Base-by-base conservation (phyloP, 92 coral and sea anemone species). In the Zoanthus solanderi region DNA sequence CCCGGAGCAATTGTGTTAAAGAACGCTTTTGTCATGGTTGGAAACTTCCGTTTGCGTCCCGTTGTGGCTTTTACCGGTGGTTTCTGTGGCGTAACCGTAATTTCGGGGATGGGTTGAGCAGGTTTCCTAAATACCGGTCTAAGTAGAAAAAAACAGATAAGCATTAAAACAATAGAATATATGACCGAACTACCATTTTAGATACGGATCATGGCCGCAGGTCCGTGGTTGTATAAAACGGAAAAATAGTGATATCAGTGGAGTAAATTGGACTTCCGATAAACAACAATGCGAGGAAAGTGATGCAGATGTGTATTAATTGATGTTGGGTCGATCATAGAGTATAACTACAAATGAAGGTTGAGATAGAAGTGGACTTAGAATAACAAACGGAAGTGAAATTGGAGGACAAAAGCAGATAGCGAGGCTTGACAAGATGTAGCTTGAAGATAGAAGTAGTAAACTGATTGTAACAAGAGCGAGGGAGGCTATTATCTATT, bases 1-100 rank as follows among this genome's bases (percentile, higher is more conserved):
- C 96, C 96, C 18, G 98, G 98, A 45, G 93, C 96, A 28, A 95
- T 94, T 31, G 98, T 89, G 72, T 91, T 93, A 73, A 93, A 90
- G 71, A 95, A 89, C 14, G 98, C 96, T 83, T 78, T 93, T 28
- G 93, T 87, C 68, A 94, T 78, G 42, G 92, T 78, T 23, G 85
- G 88, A 12, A 90, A 86, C 68, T 84, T 8, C 1, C 45, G n/a
- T 84, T 90, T 94, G 77, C 76, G 58, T 34, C 31, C 31, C 75
- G 9, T 31, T 4, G 79, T 71, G 0, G 87, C 67, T 71, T 47
- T 84, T 4, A 63, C 66, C 28, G 69, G 88, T 83, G 90, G 90
- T 42, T 87, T 60, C 14, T 84, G 63, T 13, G 84, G 48, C 29
- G 90, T 46, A 10, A 79, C 79, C 15, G 83, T 86, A 71, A 78